These are phyloP conservation scores for Mesochorus sp. DNA, from an alignment of 2,888 invertebrate species.

Conservation along the genomic window DNA sequence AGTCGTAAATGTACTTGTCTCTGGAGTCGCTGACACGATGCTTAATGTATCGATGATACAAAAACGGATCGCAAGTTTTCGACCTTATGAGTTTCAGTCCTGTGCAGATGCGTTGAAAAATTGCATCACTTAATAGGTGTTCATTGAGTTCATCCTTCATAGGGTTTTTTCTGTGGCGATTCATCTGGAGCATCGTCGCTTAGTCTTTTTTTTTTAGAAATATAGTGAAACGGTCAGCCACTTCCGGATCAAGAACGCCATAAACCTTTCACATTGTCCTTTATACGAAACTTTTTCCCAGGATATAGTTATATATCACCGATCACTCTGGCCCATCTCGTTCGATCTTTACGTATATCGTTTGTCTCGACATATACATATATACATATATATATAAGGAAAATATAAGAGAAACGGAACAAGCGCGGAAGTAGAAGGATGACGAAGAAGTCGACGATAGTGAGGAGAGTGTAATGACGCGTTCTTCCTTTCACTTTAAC, in stretches of 20 bases:
- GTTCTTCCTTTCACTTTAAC: conserved; percentile 63
- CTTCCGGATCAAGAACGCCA: not conserved
- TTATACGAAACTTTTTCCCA: conserved; percentile 28
- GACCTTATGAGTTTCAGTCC: no score
- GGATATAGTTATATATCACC: conserved; percentile 49
- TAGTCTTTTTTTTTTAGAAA: not conserved
- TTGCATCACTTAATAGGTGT: not conserved
- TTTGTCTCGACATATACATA: not conserved
- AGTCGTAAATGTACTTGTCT: no score
- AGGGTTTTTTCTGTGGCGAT: not conserved
- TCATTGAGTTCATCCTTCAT: not conserved
- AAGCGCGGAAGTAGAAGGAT: conserved; percentile 33
- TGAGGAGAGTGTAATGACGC: conserved; percentile 58
- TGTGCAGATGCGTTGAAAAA: no score
- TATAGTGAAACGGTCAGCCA: conserved; percentile 7
- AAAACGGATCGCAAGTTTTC: no score
- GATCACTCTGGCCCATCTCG: conserved; percentile 21
- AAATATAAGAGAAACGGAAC: not conserved
- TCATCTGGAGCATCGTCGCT: not conserved
- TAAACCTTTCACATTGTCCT: not conserved
- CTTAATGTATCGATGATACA: no score
- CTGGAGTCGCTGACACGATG: no score
- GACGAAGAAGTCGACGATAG: conserved; percentile 43
- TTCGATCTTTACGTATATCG: not conserved
- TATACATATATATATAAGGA: not conserved